Percentiles rank a stretch among this genome's conserved stretches.
phyloP scores from a whole-genome alignment of 2,888 invertebrate genomes.

The Drosophila meridiana region DNA sequence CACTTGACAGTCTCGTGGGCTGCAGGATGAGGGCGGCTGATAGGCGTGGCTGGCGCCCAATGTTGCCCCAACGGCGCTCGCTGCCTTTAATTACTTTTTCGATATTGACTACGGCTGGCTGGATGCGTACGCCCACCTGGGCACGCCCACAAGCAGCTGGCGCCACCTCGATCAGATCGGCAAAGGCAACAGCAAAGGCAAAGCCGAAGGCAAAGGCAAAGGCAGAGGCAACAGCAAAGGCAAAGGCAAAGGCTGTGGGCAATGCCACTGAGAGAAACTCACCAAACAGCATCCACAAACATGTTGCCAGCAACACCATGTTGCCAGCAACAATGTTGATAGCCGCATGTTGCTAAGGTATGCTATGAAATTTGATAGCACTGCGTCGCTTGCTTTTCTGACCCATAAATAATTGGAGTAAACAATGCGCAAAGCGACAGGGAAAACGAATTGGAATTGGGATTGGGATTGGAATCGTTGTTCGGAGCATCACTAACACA shows the following conservation, averaged over 20 bases:
- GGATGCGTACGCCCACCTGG: constrained; percentile 57
- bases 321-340: constrained; percentile 16
- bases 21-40: constrained; percentile 12
- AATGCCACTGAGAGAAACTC: constrained; percentile 24
- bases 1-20: constrained; percentile 62
- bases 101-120: constrained; percentile 56
- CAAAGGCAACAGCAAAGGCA: background rate
- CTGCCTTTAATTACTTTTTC: constrained; percentile 77
- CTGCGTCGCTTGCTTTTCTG: constrained; percentile 52
- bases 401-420: constrained; percentile 76
- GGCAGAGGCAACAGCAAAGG: background rate
- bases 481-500: constrained; percentile 3
- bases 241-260: background rate
- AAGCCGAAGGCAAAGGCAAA: background rate
- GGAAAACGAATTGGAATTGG: constrained; percentile 57
- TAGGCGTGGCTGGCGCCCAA: constrained; percentile 50
- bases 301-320: constrained; percentile 33
- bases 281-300: constrained; percentile 54
- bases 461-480: background rate
- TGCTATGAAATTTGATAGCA: constrained; percentile 58
- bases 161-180: constrained; percentile 62
- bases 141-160: constrained; percentile 56
- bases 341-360: constrained; percentile 28
- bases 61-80: constrained; percentile 37
- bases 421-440: constrained; percentile 61